Evolutionary conservation across 2,113 vertebrate species (phyloP).

Genomic region (Gracilinanus agilis): DNA sequence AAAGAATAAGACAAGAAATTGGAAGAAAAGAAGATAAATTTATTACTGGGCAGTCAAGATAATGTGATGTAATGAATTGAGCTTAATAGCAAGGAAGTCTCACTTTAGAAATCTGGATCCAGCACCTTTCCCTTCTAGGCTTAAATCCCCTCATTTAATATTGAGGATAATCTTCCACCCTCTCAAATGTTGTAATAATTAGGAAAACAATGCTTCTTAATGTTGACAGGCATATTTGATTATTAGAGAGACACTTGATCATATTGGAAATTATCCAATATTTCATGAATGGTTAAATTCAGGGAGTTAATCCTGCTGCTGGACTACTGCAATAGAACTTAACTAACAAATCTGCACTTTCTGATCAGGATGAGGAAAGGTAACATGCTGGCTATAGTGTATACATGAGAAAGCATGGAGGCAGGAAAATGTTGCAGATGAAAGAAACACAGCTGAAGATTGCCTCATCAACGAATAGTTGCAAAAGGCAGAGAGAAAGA

Average conservation of each 20-base stretch:
- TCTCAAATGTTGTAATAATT: not conserved
- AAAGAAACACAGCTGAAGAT: not conserved
- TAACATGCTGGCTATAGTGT: not conserved
- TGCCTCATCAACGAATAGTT: not conserved
- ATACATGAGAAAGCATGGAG: not conserved
- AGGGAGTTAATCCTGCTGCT: not conserved
- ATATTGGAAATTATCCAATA: not conserved
- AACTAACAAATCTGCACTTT: not conserved
- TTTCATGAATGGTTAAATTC: too few relatives aligned
- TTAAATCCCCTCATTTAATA: not conserved
- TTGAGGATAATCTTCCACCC: not conserved
- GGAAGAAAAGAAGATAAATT: not conserved
- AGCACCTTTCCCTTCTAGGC: not conserved
- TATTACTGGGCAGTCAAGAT: not conserved
- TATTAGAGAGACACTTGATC: not conserved
- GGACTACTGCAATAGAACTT: not conserved
- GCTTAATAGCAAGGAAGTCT: not conserved
- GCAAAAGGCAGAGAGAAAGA: too few relatives aligned
- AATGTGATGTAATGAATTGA: not conserved
- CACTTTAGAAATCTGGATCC: not conserved
- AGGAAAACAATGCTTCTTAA: not conserved
- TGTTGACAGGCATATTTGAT: not conserved
- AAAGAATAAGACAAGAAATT: not conserved
- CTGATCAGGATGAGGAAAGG: not conserved
- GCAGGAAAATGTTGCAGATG: not conserved